Conservation (phyloP, 1,140 invertebrate genomes). For the Hyles vespertilio region DNA sequence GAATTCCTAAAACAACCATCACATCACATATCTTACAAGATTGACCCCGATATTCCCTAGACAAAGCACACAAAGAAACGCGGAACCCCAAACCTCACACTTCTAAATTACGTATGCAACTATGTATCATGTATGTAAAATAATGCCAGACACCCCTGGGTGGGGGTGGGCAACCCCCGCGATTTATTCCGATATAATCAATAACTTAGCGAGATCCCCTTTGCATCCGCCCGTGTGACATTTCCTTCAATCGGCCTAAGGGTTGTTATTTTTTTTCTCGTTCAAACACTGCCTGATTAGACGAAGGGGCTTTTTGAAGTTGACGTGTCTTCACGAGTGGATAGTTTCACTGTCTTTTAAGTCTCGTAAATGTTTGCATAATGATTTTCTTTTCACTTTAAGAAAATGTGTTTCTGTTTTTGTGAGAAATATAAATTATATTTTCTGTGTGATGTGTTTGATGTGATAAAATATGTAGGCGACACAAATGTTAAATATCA, state of each 20-base stretch:
- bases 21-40: too few relatives aligned
- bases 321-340: constrained; percentile 54
- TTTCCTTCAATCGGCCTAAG: constrained; percentile 61
- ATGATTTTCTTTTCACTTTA: constrained; percentile 14
- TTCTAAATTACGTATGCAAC: constrained; percentile 57
- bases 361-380: constrained; percentile 37
- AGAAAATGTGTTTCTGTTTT: too few relatives aligned
- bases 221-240: constrained; percentile 72
- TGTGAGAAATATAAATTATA: too few relatives aligned
- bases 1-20: too few relatives aligned
- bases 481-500: too few relatives aligned
- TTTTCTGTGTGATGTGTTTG: too few relatives aligned
- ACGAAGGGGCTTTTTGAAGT: constrained; percentile 54
- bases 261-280: constrained; percentile 61
- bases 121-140: constrained; percentile 73
- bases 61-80: too few relatives aligned
- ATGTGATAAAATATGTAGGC: too few relatives aligned
- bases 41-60: too few relatives aligned
- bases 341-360: constrained; percentile 28
- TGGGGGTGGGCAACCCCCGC: constrained; percentile 39
- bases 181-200: constrained; percentile 75
- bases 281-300: constrained; percentile 70
- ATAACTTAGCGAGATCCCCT: constrained; percentile 75
- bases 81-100: constrained; percentile 8
- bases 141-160: constrained; percentile 65